Percentiles rank a stretch among this genome's conserved stretches.
Evolutionary conservation across 1,140 invertebrate genomes (phyloP).

Genomic region (Meloidogyne exigua): DNA sequence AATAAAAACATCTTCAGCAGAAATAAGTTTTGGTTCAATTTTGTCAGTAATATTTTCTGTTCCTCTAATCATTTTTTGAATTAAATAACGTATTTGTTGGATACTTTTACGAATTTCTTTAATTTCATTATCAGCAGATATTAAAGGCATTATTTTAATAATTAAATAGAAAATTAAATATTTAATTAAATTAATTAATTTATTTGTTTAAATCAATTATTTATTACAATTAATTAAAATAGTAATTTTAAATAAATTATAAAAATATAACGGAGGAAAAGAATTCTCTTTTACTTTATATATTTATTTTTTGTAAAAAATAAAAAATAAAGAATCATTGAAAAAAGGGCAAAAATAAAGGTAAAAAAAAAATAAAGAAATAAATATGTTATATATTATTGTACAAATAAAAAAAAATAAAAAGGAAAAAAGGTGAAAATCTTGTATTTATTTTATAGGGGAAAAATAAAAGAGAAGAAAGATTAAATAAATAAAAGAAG

Average conservation of each 20-base stretch:
- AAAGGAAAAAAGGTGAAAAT: background rate
- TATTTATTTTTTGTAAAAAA: background rate
- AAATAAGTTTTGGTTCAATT: background rate
- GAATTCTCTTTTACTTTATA: background rate
- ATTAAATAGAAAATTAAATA: too few relatives aligned
- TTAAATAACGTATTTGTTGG: background rate
- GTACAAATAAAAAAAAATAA: background rate
- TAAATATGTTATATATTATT: background rate
- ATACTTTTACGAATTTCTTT: background rate
- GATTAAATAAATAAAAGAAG: background rate
- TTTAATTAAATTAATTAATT: too few relatives aligned
- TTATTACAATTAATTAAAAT: background rate
- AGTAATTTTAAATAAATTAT: background rate
- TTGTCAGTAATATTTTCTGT: background rate
- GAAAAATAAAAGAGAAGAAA: background rate
- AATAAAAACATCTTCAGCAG: background rate
- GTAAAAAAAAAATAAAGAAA: background rate
- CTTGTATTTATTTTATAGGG: background rate
- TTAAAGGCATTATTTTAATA: background rate
- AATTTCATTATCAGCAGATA: background rate
- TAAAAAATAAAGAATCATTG: background rate
- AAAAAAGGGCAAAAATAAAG: slow-evolving; percentile 4
- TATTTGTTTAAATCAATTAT: too few relatives aligned
- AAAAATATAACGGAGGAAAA: background rate
- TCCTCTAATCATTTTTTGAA: slow-evolving; percentile 7